phyloP scores from a whole-genome alignment of 2,888 invertebrate species.

The Timema podura region DNA sequence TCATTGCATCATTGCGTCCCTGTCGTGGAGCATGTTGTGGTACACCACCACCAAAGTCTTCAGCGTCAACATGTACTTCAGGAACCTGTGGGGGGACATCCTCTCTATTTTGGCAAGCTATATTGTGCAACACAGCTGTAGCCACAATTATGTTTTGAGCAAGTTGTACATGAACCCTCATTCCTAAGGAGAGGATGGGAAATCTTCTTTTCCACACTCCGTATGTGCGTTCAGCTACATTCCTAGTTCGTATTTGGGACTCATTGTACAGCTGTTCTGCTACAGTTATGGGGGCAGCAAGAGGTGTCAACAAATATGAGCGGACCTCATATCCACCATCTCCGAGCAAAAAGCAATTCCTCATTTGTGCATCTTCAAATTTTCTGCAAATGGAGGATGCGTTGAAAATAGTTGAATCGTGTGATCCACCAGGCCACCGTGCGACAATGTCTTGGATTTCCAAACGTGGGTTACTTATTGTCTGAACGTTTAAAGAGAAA shows the following conservation, averaged over 20 bases:
- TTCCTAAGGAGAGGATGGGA: constrained; percentile 20
- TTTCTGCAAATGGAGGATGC: constrained; percentile 29
- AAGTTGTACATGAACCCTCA: constrained; percentile 14
- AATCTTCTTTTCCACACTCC: constrained; percentile 31
- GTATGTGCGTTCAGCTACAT: constrained; percentile 34
- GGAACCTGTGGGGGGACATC: constrained; percentile 19
- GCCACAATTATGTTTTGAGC: constrained; percentile 24
- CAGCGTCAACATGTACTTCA: no score
- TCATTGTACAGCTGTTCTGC: constrained; percentile 31
- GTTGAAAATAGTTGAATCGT: constrained; percentile 37
- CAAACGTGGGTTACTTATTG: constrained; percentile 29
- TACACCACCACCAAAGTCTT: no score
- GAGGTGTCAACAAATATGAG: constrained; percentile 34
- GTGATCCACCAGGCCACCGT: constrained; percentile 37
- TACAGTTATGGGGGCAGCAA: constrained; percentile 29
- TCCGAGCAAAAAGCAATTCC: constrained; percentile 33
- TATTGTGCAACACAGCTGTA: constrained; percentile 27
- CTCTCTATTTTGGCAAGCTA: constrained; percentile 18
- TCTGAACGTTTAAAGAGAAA: constrained; percentile 27
- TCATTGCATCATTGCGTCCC: no score
- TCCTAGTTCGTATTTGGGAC: constrained; percentile 34
- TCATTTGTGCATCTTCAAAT: constrained; percentile 31
- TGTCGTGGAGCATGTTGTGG: no score
- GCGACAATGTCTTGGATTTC: constrained; percentile 35
- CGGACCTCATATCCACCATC: constrained; percentile 33